Percentiles rank a stretch among this genome's conserved stretches.
phyloP scores from a whole-genome alignment of 2,113 vertebrate genomes.

The Strix aluco region DNA sequence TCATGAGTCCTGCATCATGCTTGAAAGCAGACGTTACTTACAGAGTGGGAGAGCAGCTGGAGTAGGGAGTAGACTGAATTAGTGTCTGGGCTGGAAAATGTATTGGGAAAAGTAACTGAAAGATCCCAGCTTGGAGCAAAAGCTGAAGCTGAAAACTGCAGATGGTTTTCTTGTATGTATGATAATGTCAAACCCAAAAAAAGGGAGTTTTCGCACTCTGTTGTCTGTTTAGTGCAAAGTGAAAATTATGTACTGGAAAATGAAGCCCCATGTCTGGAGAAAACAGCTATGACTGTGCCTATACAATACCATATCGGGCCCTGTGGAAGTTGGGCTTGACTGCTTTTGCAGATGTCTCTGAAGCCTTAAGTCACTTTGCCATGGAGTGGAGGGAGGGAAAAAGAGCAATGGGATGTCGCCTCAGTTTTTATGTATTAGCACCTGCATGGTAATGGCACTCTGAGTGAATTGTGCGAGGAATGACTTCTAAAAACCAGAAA shows the following conservation, averaged over 20 bases:
- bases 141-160: constrained; percentile 52
- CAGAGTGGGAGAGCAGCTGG: neutral
- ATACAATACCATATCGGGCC: neutral
- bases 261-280: neutral
- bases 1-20: neutral
- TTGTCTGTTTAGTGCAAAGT: constrained; percentile 41
- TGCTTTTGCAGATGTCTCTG: neutral
- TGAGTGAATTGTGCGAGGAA: neutral
- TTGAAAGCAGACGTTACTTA: neutral
- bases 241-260: constrained; percentile 44
- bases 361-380: neutral
- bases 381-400: neutral
- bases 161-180: constrained; percentile 50
- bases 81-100: neutral
- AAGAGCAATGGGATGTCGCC: neutral
- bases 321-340: neutral
- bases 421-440: neutral
- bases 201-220: constrained; percentile 46
- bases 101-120: constrained; percentile 2
- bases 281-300: neutral
- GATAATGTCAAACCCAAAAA: constrained; percentile 62
- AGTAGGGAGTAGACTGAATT: neutral
- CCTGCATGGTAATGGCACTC: neutral
- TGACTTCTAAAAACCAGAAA: neutral
- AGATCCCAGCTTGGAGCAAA: constrained; percentile 45